Evolutionary conservation across 2,113 vertebrate genomes (phyloP).

Genomic region (Mesitornis unicolor): DNA sequence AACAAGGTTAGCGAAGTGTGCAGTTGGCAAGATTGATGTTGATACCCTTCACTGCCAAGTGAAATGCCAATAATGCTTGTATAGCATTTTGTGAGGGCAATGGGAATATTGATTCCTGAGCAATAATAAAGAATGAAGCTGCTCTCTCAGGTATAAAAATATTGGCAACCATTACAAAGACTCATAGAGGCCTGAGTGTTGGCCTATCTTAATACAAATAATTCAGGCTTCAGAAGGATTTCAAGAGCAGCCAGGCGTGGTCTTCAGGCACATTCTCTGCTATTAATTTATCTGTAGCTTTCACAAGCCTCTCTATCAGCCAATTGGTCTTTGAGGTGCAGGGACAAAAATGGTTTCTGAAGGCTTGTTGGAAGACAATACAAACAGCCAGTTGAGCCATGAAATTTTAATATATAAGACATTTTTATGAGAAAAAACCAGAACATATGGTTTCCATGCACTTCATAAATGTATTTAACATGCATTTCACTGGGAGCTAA

Average conservation of each 20-base stretch:
- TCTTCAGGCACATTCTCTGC: conserved; percentile 62
- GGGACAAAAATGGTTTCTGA: conserved; percentile 71
- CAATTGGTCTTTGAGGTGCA: conserved; percentile 64
- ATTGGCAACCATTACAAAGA: conserved; percentile 87
- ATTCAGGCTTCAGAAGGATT: conserved; percentile 78
- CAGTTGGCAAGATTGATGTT: conserved; percentile 82
- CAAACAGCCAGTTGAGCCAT: conserved; percentile 20
- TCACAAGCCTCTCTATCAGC: conserved; percentile 65
- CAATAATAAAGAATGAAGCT: conserved; percentile 88
- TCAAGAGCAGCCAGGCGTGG: conserved; percentile 74
- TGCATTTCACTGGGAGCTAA: background rate
- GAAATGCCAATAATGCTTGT: conserved; percentile 92
- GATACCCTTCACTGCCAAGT: conserved; percentile 86
- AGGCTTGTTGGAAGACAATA: conserved; percentile 57
- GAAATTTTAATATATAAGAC: conserved; percentile 33
- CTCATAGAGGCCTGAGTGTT: conserved; percentile 73
- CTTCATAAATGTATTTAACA: background rate
- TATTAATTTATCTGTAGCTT: conserved; percentile 76
- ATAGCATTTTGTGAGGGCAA: conserved; percentile 90
- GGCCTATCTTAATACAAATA: conserved; percentile 84
- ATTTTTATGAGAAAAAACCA: conserved; percentile 29
- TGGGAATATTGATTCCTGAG: conserved; percentile 85
- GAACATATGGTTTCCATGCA: background rate
- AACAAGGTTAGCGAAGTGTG: conserved; percentile 75
- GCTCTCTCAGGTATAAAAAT: conserved; percentile 87